These are phyloP conservation scores for Heloderma charlesbogerti DNA, from an alignment of 2,113 vertebrate genomes.

Conservation along the genomic window DNA sequence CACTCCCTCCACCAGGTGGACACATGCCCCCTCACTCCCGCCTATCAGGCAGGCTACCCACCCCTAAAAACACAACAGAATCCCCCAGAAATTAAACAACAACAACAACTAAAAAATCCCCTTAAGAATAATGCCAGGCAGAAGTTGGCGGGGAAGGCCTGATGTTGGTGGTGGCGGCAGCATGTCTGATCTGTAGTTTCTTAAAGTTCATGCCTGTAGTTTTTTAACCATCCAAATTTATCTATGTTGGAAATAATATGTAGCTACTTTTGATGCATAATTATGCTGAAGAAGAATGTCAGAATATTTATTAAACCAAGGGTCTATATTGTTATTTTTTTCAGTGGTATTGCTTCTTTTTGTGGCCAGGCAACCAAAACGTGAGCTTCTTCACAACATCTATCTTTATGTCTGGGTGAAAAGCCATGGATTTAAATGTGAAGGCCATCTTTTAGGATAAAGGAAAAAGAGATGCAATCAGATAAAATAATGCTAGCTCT, in stretches of 20 bases:
- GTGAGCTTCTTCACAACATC: background rate
- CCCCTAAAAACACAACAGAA: too few relatives aligned
- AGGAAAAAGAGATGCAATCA: constrained; percentile 24
- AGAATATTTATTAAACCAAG: background rate
- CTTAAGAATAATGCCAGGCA: too few relatives aligned
- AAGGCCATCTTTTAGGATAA: constrained; percentile 19
- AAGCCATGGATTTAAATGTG: constrained; percentile 22
- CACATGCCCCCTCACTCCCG: too few relatives aligned
- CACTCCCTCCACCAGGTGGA: too few relatives aligned
- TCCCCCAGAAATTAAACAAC: too few relatives aligned
- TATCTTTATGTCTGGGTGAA: background rate
- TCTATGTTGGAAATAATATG: background rate
- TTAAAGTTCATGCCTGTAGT: background rate
- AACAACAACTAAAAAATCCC: too few relatives aligned
- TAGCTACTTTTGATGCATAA: background rate
- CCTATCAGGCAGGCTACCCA: too few relatives aligned
- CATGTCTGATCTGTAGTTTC: background rate
- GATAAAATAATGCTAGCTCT: constrained; percentile 28
- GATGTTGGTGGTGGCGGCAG: too few relatives aligned
- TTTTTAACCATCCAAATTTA: background rate
- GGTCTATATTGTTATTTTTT: background rate
- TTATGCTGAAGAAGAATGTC: background rate
- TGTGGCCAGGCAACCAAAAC: background rate
- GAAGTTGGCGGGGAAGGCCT: too few relatives aligned
- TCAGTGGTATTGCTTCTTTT: background rate